Conservation (phyloP, 2,797 vertebrate genomes). For the Novumbra hubbsi region DNA sequence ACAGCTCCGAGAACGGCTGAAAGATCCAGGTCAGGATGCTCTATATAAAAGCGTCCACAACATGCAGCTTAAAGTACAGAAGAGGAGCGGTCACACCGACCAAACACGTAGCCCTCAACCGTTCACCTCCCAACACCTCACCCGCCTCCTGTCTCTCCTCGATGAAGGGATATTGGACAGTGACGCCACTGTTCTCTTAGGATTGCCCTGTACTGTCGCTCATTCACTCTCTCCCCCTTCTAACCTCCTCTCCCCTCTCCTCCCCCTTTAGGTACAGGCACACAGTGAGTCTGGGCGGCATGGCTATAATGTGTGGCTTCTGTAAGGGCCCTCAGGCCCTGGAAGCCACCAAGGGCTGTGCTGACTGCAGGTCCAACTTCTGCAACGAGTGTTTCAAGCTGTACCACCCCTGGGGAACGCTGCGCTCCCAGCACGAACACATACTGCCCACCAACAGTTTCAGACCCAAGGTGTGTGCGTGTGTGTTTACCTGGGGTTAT, state of each 20-base stretch:
- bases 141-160: not conserved
- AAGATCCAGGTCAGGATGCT: conserved; percentile 6
- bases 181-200: not conserved
- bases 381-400: conserved; percentile 98
- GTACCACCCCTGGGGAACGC: conserved; percentile 96
- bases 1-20: not conserved
- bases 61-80: not conserved
- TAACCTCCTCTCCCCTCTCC: not conserved
- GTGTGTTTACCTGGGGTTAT: not conserved
- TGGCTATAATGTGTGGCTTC: conserved; percentile 91
- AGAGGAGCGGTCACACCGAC: not conserved
- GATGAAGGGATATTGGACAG: not conserved
- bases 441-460: conserved; percentile 91
- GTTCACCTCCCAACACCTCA: not conserved
- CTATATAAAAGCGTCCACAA: not conserved
- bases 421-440: conserved; percentile 93
- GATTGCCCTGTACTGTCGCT: not conserved
- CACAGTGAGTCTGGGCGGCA: conserved; percentile 85
- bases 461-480: conserved; percentile 83
- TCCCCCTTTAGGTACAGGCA: conserved; percentile 77
- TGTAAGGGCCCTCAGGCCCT: conserved; percentile 88
- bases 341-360: conserved; percentile 95
- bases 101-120: not conserved
- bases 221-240: not conserved
- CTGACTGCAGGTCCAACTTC: conserved; percentile 93